These are phyloP conservation scores for Eulimnadia texana DNA, from an alignment of 1,140 invertebrate species.

Conservation along the genomic window DNA sequence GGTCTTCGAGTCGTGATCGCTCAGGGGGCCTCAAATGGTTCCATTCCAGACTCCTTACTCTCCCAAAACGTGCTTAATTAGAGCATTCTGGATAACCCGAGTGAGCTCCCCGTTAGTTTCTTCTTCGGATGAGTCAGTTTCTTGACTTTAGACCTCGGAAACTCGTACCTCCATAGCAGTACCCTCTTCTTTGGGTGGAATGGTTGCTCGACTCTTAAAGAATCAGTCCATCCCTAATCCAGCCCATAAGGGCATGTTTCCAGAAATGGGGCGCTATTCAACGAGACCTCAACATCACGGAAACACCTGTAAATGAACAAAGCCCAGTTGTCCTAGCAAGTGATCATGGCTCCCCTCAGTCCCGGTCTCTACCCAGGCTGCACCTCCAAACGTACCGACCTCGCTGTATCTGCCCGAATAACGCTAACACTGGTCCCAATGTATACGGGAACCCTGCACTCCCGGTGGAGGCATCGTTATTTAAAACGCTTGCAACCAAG, in stretches of 20 bases:
- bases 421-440: not conserved
- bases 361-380: not conserved
- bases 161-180: not conserved
- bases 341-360: not conserved
- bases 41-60: not conserved
- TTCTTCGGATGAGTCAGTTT: not conserved
- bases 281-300: not conserved
- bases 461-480: not conserved
- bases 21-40: not conserved
- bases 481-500: not conserved
- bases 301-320: not conserved
- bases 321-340: not conserved
- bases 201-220: not conserved
- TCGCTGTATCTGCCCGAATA: not conserved
- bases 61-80: no score
- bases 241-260: not conserved
- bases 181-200: not conserved
- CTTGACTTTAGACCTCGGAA: not conserved
- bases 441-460: not conserved
- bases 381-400: not conserved
- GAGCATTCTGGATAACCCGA: no score
- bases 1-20: not conserved
- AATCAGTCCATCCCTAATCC: not conserved
- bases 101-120: not conserved
- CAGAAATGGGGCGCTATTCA: not conserved